A percentile compares a stretch with the other conserved stretches of the same genome.
Conservation (phyloP, 1,140 invertebrate genomes). For the Zaprionus vittiger region DNA sequence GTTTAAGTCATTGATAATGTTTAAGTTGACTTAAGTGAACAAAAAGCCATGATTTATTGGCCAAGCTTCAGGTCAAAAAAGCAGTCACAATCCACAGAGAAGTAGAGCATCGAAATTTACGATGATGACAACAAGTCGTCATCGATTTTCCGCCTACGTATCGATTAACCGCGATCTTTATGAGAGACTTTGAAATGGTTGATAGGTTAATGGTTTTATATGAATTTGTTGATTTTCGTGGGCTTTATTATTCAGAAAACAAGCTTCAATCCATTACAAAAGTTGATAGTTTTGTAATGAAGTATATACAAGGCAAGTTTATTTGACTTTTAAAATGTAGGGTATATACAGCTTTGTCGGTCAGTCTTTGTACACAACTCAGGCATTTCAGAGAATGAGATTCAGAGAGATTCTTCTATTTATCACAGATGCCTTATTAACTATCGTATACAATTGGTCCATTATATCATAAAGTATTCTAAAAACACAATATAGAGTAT, state of each 20-base stretch:
- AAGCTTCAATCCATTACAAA: background rate
- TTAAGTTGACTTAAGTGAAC: background rate
- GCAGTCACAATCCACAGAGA: background rate
- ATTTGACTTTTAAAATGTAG: background rate
- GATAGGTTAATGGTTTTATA: background rate
- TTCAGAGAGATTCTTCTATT: too few relatives aligned
- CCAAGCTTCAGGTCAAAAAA: background rate
- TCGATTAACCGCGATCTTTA: background rate
- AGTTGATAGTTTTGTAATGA: background rate
- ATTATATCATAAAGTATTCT: background rate
- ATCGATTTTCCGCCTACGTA: background rate
- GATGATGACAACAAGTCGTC: slow-evolving; percentile 9
- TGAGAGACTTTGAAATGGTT: slow-evolving; percentile 1
- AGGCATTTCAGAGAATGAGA: too few relatives aligned
- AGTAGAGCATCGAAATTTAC: background rate
- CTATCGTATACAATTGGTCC: too few relatives aligned
- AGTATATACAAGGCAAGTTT: background rate
- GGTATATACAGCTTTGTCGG: too few relatives aligned
- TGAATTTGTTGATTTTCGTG: background rate
- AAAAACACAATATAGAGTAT: background rate
- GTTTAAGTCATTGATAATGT: background rate
- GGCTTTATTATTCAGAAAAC: slow-evolving; percentile 2
- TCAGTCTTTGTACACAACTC: too few relatives aligned
- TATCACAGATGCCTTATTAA: too few relatives aligned
- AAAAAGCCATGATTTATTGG: slow-evolving; percentile 5